Evolutionary conservation across 2,797 vertebrate species (phyloP), one percentile per base, ranked within the genome.

Genomic region (Sebastes taczanowskii): DNA sequence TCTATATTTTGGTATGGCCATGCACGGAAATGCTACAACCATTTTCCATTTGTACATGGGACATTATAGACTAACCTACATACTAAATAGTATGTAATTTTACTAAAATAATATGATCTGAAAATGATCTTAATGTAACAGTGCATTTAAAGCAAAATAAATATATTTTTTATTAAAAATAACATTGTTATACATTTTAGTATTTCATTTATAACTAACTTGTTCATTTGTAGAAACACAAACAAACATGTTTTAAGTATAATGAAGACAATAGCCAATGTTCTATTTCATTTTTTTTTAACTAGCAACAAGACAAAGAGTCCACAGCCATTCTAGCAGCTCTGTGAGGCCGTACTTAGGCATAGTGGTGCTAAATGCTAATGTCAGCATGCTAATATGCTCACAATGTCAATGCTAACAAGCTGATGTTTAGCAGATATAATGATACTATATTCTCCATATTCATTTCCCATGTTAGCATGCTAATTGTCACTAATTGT

Each of bases 151-250:
- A 59, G 23, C n/a, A 35, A 20, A 7, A 52, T 49, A 30, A 67
- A 55, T 67, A 30, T 32, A 32, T 46, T 42, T 42, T 38, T 14
- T 38, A 42, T 42, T 42, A 42, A 42, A 14, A 42, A 42, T 11
- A 38, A 38, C 38, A 38, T 13, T 14, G 38, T 38, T 0, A 38
- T 38, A 0, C 0, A 38, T 38, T 38, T 38, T 0, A 38, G 38
- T 0, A 38, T 38, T 38, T 38, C 5, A 38, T 38, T 38, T 38
- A 38, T 38, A 38, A 18, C 14, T 46, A 46, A 46, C 3, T 6
- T 46, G 42, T 46, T 46, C 42, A 46, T 46, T 6, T 32, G 7
- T 34, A 23, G 20, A 68, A 68, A 13, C 38, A 23, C 14, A 22
- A 16, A 8, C 13, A 38, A 58, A 23, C 22, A 14, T 38, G 5